phyloP scores from a whole-genome alignment of 2,797 vertebrate genomes.

The Silurus aristotelis region DNA sequence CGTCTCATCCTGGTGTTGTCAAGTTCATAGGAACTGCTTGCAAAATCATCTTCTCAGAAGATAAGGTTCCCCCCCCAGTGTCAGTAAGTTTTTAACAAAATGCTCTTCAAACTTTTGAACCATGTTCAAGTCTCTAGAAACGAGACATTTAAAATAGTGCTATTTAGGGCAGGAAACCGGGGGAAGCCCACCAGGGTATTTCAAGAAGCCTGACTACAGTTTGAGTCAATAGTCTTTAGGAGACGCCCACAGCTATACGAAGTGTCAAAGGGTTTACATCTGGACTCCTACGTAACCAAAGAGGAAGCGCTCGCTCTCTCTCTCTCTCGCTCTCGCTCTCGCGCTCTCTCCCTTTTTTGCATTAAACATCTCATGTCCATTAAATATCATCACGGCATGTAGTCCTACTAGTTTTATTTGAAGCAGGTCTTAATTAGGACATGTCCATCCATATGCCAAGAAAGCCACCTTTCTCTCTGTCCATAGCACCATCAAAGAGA shows the following conservation, averaged over 20 bases:
- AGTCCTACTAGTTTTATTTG: not conserved
- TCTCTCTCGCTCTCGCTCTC: too few species aligned
- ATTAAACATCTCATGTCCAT: not conserved
- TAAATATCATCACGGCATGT: not conserved
- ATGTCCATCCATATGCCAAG: not conserved
- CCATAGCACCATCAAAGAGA: not conserved
- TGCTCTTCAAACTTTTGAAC: not conserved
- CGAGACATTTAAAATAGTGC: conserved; percentile 7
- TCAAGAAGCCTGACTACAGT: conserved; percentile 37
- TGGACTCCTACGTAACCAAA: conserved; percentile 35
- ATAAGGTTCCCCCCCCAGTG: not conserved
- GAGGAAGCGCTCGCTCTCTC: not conserved
- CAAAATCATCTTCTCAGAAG: not conserved
- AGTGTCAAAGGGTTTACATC: conserved; percentile 23
- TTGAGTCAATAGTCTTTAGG: conserved; percentile 30
- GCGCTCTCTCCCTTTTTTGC: not conserved
- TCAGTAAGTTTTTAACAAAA: conserved; percentile 2
- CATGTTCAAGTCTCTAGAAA: not conserved
- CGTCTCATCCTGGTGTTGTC: not conserved
- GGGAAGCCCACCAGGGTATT: conserved; percentile 57
- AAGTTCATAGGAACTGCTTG: not conserved
- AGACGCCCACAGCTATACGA: conserved; percentile 43
- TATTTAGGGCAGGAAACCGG: conserved; percentile 42
- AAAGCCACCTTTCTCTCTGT: not conserved
- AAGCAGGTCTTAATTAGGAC: not conserved